Conservation (phyloP, 2,113 vertebrate species). For the Sceloporus undulatus region DNA sequence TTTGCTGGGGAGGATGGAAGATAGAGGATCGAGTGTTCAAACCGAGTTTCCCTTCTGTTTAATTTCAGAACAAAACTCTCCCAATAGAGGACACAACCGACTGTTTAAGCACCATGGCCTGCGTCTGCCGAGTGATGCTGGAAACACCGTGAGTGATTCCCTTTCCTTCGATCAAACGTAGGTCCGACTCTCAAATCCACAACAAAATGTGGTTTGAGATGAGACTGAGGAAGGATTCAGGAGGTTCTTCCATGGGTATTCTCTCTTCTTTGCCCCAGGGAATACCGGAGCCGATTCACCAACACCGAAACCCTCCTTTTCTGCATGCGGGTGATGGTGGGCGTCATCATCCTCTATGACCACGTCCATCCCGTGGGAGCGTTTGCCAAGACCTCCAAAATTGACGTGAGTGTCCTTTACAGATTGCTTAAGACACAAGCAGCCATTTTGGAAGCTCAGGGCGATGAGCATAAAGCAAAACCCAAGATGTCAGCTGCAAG, state of each 20-base stretch:
- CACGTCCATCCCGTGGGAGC: constrained; percentile 94
- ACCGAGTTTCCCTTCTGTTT: neutral
- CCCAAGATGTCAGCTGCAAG: neutral
- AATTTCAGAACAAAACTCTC: constrained; percentile 90
- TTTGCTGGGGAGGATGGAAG: neutral
- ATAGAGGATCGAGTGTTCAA: too few species aligned
- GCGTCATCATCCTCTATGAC: constrained; percentile 94
- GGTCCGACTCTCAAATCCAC: too few species aligned
- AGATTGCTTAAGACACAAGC: fast-evolving
- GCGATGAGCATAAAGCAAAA: neutral
- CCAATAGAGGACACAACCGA: constrained; percentile 95
- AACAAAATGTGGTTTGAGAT: neutral
- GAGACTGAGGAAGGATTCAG: too few species aligned
- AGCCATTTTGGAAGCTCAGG: fast-evolving
- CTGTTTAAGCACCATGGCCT: constrained; percentile 96
- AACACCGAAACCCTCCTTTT: constrained; percentile 94
- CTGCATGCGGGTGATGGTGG: constrained; percentile 96
- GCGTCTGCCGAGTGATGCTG: constrained; percentile 94
- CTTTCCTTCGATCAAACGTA: too few species aligned
- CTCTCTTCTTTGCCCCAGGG: constrained; percentile 71
- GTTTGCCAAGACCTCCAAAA: constrained; percentile 95
- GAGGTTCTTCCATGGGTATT: neutral
- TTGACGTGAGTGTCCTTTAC: constrained; percentile 83
- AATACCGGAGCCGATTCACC: constrained; percentile 93
- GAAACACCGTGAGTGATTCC: constrained; percentile 90